These are phyloP conservation scores for Caloenas nicobarica DNA, from an alignment of 2,113 vertebrate genomes.

Conservation along the genomic window DNA sequence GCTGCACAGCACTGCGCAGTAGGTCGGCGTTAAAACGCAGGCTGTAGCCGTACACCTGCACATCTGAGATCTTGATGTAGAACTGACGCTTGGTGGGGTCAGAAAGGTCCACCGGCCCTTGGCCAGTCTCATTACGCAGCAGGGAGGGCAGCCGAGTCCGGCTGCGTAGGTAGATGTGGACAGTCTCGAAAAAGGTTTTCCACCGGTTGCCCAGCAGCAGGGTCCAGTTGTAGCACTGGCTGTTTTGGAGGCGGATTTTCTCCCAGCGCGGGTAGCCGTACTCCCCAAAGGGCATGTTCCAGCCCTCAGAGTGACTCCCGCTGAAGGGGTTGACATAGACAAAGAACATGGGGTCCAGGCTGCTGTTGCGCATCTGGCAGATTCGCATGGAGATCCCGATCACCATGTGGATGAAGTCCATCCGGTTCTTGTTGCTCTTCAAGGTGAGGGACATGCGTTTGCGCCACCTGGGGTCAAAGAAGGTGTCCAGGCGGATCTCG, in stretches of 20 bases:
- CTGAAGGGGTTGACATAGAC: conserved; percentile 98
- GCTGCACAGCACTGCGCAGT: conserved; percentile 94
- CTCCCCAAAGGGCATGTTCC: conserved; percentile 98
- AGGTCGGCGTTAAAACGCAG: conserved; percentile 95
- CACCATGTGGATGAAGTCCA: conserved; percentile 99
- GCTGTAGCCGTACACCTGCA: conserved; percentile 98
- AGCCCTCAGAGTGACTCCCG: conserved; percentile 97
- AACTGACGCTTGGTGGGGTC: conserved; percentile 97
- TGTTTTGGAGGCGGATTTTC: conserved; percentile 92
- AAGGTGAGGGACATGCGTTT: conserved; percentile 99
- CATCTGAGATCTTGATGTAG: conserved; percentile 98
- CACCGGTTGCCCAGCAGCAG: conserved; percentile 95
- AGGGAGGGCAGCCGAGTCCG: conserved; percentile 93
- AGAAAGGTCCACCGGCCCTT: conserved; percentile 95
- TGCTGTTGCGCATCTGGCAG: conserved; percentile 98
- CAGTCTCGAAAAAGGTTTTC: conserved; percentile 99
- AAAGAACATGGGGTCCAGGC: conserved; percentile 97
- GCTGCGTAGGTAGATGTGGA: conserved; percentile 98
- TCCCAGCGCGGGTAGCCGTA: conserved; percentile 97
- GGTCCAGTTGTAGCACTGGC: conserved; percentile 99
- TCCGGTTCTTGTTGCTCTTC: conserved; percentile 99
- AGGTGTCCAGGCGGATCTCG: conserved; percentile 97
- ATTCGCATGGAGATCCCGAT: conserved; percentile 98
- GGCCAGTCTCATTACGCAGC: conserved; percentile 93
- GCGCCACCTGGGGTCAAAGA: conserved; percentile 97